Evolutionary conservation across 2,888 invertebrate genomes (phyloP), one percentile per base, ranked within the genome.

Genomic region (Parasteatoda lunata): DNA sequence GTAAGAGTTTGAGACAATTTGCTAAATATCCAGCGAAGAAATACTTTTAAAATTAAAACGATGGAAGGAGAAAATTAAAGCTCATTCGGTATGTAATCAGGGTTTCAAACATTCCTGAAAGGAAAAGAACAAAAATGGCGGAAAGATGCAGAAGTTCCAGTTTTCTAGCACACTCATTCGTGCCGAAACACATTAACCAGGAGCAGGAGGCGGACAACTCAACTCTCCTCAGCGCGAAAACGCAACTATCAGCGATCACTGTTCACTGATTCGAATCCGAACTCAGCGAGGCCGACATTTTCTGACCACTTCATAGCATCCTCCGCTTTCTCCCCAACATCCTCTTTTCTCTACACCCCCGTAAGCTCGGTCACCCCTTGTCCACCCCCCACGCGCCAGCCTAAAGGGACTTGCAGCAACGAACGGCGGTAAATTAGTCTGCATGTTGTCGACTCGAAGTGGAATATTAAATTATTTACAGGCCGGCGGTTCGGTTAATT

Each of bases 381-480:
- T n/a, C n/a, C n/a, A 13, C 6, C 64, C 72, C 79, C 75, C 15
- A 30, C 64, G 52, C 51, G 77, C 59, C 77, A 66, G 77, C 77
- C 80, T 73, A 48, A 51, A 80, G 80, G 80, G 70, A 69, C 59
- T 59, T 5, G 52, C 51, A 77, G 71, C 59, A 71, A 70, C 80
- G 85, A 85, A 80, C 80, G 85, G 85, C 85, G 85, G 85, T 85
- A 85, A 85, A 85, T 85, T 85, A 85, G 85, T 85, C 80, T 85
- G 85, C 80, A 85, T 85, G 85, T 85, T 85, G 85, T 85, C 85
- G 80, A 85, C 77, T 80, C 71, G 70, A 79, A 79, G 80, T 80
- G 85, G 85, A 85, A 85, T 85, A 85, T 85, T 85, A 85, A 85
- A 85, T 85, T 85, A 85, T 85, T 85, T 85, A 85, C 85, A 85